Base-by-base conservation (phyloP, 2,113 vertebrate species). In the Nematolebias whitei region DNA sequence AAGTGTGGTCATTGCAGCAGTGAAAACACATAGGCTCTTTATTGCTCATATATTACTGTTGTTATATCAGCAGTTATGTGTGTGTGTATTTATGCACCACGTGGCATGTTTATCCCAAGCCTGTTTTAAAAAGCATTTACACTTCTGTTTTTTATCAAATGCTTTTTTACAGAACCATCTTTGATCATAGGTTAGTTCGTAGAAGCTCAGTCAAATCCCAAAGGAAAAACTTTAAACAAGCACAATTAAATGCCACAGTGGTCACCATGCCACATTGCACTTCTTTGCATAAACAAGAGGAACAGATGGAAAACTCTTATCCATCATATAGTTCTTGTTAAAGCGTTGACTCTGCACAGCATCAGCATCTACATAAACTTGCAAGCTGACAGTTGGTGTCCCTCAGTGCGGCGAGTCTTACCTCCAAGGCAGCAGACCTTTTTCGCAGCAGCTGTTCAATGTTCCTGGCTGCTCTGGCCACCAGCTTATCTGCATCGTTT, bases 381-480 rank as follows among this genome's bases (percentile, higher is more conserved):
- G 24, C 41, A 76, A 63, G 64, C 12, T 63, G 71, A 79, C 74
- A 83, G 72, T 45, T 68, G 58, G 50, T 54, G 65, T 51, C 52
- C 66, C 39, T 65, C 61, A 67, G 62, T 59, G 51, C 49, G 57
- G 10, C 23, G 44, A 56, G 56, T 93, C 93, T 92, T 91, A 99
- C 97, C 95, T 96, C 93, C 73, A 99, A 90, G 22, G 96, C 96
- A 84, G 93, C 94, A 9, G 96, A 96, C 74, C 96, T 93, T 82
- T 98, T 98, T 77, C 85, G 93, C 20, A 99, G 89, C 79, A 99
- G 95, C 76, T 97, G 96, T 88, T 98, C 97, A 57, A 98, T 99
- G 66, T 98, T 95, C 78, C 92, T 92, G 55, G 97, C 96, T 65
- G 96, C 97, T 79, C 95, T 91, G 87, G 95, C 95, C 82, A 99